These are phyloP conservation scores for Salpingus planirostris DNA, from an alignment of 2,888 invertebrate species.

Conservation along the genomic window DNA sequence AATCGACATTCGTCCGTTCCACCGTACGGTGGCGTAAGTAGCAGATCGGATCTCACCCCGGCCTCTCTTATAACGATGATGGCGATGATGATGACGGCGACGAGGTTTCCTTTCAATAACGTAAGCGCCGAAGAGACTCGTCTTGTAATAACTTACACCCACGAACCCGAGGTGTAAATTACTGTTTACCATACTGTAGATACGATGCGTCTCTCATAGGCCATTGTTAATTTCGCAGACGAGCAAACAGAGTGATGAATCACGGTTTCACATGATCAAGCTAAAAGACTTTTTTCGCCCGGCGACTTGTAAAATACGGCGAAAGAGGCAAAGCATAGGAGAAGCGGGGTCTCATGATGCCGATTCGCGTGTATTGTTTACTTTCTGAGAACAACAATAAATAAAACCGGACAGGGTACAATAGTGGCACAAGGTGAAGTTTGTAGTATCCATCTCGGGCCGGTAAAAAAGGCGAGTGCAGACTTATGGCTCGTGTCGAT, in stretches of 20 bases:
- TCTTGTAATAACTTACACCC: constrained; percentile 21
- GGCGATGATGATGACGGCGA: too few species aligned
- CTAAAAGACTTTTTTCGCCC: too few species aligned
- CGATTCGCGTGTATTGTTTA: constrained; percentile 7
- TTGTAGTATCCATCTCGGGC: constrained; percentile 8
- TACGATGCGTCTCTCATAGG: constrained; percentile 8
- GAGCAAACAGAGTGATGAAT: constrained; percentile 14
- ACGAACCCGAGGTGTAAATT: constrained; percentile 22
- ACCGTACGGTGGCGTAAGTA: too few species aligned
- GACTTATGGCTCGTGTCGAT: constrained; percentile 21
- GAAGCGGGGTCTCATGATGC: too few species aligned
- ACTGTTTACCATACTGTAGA: constrained; percentile 21
- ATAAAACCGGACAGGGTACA: constrained; percentile 8
- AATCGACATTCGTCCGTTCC: background rate
- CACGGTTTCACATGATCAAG: constrained; percentile 10
- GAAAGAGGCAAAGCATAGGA: too few species aligned
- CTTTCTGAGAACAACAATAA: constrained; percentile 6
- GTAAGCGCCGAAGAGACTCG: constrained; percentile 2
- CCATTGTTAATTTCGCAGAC: constrained; percentile 14
- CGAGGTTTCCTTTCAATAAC: background rate
- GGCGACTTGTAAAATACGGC: too few species aligned
- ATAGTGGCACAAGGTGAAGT: constrained; percentile 10
- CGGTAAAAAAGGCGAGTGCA: constrained; percentile 1
- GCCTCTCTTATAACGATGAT: too few species aligned
- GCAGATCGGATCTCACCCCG: too few species aligned